Conservation (phyloP, 2,888 invertebrate species). For the Microplitis manilae region DNA sequence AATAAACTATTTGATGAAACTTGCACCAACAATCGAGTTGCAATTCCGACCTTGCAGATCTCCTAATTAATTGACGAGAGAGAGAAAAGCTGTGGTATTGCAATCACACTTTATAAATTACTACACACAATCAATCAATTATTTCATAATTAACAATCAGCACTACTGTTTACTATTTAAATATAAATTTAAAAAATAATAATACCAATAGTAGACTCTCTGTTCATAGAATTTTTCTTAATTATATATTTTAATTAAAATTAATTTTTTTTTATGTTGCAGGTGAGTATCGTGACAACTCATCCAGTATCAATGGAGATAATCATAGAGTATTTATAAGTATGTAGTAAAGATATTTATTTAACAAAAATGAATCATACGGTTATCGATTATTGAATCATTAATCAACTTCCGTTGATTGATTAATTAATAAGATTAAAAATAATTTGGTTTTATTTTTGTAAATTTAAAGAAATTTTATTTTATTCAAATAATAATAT, state of each 20-base stretch:
- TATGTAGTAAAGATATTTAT: constrained; percentile 22
- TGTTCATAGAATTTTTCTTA: not conserved
- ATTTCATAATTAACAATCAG: constrained; percentile 61
- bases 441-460: no score
- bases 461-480: no score
- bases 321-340: constrained; percentile 10
- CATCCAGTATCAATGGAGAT: constrained; percentile 10
- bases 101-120: constrained; percentile 54
- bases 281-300: constrained; percentile 32
- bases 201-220: no score
- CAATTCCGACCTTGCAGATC: not conserved
- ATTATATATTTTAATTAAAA: not conserved
- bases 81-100: constrained; percentile 4
- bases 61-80: not conserved
- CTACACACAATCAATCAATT: constrained; percentile 61
- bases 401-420: no score
- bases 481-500: not conserved
- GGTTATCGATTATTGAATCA: no score
- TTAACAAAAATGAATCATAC: no score
- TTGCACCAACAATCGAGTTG: not conserved
- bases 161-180: constrained; percentile 13
- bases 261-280: constrained; percentile 27
- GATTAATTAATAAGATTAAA: no score
- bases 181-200: not conserved
- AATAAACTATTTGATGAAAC: not conserved